phyloP scores from a whole-genome alignment of 2,888 invertebrate genomes.

The Rhingia rostrata region DNA sequence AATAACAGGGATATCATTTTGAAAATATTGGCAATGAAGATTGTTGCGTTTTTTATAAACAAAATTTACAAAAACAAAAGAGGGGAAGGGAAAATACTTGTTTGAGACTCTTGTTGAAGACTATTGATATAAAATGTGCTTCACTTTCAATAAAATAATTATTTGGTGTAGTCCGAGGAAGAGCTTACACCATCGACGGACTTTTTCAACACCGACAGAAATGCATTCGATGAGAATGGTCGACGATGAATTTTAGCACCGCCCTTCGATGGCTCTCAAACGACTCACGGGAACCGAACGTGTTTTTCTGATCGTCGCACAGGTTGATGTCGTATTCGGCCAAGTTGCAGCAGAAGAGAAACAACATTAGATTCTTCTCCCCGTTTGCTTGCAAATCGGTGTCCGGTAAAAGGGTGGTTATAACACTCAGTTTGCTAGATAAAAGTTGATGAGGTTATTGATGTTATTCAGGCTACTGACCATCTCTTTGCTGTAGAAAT shows the following conservation, averaged over 20 bases:
- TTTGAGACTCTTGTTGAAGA: conserved; percentile 32
- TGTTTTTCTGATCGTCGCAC: conserved; percentile 80
- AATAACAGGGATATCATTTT: conserved; percentile 66
- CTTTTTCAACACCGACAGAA: conserved; percentile 80
- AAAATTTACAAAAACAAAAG: conserved; percentile 14
- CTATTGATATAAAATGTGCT: conserved; percentile 43
- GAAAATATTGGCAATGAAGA: conserved; percentile 64
- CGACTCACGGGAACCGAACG: conserved; percentile 81
- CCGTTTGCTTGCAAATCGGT: conserved; percentile 76
- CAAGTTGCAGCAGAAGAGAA: conserved; percentile 82
- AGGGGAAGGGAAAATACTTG: conserved; percentile 38
- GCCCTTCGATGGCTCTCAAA: conserved; percentile 82
- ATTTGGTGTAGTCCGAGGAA: conserved; percentile 78
- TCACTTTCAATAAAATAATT: conserved; percentile 34
- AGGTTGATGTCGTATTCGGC: conserved; percentile 82
- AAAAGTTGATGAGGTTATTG: conserved; percentile 79
- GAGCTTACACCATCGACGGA: conserved; percentile 80
- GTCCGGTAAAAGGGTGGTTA: conserved; percentile 79
- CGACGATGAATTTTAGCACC: conserved; percentile 81
- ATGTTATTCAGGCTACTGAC: conserved; percentile 77
- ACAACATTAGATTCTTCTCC: conserved; percentile 79
- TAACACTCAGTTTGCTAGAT: conserved; percentile 78
- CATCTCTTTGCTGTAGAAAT: conserved; percentile 78
- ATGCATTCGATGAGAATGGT: conserved; percentile 79
- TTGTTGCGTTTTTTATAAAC: conserved; percentile 39